A percentile compares a stretch with the other conserved stretches of the same genome.
phyloP scores from a whole-genome alignment of 2,113 vertebrate species.

The Austrofundulus limnaeus region DNA sequence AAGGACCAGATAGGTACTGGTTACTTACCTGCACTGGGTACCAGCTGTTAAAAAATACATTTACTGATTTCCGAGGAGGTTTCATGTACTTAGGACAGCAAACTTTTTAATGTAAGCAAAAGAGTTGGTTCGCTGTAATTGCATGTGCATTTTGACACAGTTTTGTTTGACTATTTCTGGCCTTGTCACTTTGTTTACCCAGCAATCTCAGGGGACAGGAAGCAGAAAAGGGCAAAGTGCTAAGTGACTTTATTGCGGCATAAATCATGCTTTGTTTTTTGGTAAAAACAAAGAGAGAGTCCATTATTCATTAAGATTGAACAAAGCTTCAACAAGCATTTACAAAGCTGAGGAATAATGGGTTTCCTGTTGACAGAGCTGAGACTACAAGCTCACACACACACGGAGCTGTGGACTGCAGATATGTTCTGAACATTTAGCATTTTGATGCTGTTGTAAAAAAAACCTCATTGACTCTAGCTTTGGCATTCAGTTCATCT shows the following conservation, averaged over 20 bases:
- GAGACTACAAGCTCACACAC: slow-evolving; percentile 8
- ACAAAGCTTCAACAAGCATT: slow-evolving; percentile 46
- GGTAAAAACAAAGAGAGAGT: slow-evolving; percentile 48
- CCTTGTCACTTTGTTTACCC: slow-evolving; percentile 35
- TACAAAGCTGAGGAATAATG: slow-evolving; percentile 51
- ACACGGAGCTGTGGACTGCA: slow-evolving; percentile 17
- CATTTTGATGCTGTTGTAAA: slow-evolving; percentile 28
- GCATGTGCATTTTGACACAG: slow-evolving; percentile 5
- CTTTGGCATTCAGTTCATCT: slow-evolving; percentile 17
- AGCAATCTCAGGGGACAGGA: slow-evolving; percentile 32
- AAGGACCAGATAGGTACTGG: too few species aligned
- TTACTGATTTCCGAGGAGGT: neutral
- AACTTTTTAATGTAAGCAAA: neutral
- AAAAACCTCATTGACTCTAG: slow-evolving; percentile 12
- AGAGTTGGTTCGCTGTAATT: neutral
- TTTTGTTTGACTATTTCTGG: slow-evolving; percentile 33
- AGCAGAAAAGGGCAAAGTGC: slow-evolving; percentile 52
- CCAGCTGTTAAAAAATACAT: neutral
- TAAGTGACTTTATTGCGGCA: slow-evolving; percentile 47
- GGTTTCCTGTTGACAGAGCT: slow-evolving; percentile 45
- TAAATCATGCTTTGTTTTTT: slow-evolving; percentile 63
- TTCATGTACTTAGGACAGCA: neutral
- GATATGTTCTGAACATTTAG: slow-evolving; percentile 28
- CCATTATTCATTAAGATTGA: slow-evolving; percentile 58
- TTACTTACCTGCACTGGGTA: too few species aligned